Evolutionary conservation across 1,140 invertebrate genomes (phyloP).

Genomic region (Galleria mellonella): DNA sequence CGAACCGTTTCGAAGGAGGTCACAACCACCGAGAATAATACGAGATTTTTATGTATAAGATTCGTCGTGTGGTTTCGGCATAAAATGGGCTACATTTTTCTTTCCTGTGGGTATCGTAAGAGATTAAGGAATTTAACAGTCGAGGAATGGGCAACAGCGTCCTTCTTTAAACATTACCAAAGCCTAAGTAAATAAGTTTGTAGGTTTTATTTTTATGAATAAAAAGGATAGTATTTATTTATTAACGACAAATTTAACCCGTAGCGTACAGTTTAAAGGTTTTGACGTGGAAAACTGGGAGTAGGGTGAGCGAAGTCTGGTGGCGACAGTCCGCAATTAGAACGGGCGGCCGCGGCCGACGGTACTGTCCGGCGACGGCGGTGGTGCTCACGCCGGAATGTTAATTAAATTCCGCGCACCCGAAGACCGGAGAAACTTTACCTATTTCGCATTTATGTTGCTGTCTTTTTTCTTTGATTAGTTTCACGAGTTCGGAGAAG

Average conservation of each 20-base stretch:
- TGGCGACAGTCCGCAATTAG: slow-evolving; percentile 46
- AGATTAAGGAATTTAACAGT: no score
- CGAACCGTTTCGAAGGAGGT: no score
- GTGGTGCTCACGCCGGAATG: slow-evolving; percentile 20
- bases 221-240: slow-evolving; percentile 4
- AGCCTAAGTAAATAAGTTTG: no score
- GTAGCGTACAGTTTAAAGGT: slow-evolving; percentile 9
- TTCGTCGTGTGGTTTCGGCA: no score
- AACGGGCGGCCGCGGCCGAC: slow-evolving; percentile 7
- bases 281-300: slow-evolving; percentile 19
- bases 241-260: neutral
- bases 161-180: no score
- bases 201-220: no score
- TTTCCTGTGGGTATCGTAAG: no score
- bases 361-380: slow-evolving; percentile 9
- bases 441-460: slow-evolving; percentile 29
- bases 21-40: no score
- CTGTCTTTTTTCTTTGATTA: slow-evolving; percentile 26
- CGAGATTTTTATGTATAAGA: no score
- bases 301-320: slow-evolving; percentile 31
- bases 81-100: no score
- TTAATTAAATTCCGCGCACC: slow-evolving; percentile 48
- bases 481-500: slow-evolving; percentile 8
- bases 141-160: no score
- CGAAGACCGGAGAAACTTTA: slow-evolving; percentile 38